A percentile compares a stretch with the other conserved stretches of the same genome.
phyloP scores from a whole-genome alignment of 1,140 invertebrate genomes.

The Rhopalosiphum padi region DNA sequence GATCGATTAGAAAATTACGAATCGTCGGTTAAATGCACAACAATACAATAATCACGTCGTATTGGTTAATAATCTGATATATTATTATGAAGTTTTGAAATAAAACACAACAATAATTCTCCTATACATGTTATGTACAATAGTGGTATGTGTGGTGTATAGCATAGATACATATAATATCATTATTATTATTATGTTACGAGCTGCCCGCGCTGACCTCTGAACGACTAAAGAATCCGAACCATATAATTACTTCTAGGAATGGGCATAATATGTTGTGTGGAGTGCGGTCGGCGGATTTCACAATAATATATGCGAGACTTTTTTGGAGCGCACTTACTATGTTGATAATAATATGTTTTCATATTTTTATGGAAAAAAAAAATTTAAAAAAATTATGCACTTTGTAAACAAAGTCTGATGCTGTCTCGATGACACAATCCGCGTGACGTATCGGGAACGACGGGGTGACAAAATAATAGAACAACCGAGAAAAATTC shows the following conservation, averaged over 20 bases:
- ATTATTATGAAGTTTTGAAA: neutral
- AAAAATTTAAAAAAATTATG: too few species aligned
- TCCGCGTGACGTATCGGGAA: too few species aligned
- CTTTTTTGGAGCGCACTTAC: neutral
- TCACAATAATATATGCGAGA: neutral
- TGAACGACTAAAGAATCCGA: neutral
- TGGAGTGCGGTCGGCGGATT: neutral
- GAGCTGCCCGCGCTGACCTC: neutral
- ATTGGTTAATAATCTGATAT: neutral
- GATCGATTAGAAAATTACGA: neutral
- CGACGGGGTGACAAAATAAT: too few species aligned
- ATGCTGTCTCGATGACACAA: too few species aligned
- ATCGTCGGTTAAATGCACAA: neutral
- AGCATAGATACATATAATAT: neutral
- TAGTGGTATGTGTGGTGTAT: neutral
- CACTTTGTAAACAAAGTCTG: too few species aligned
- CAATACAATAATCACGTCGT: neutral
- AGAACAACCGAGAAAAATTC: too few species aligned
- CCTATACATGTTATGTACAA: neutral
- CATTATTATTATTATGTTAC: neutral
- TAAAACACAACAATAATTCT: neutral
- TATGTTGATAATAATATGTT: too few species aligned
- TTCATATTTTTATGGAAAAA: too few species aligned
- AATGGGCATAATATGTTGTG: constrained; percentile 20
- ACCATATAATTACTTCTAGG: constrained; percentile 19